Percentiles rank a stretch among this genome's conserved stretches.
Evolutionary conservation across 2,797 vertebrate genomes (phyloP).

Genomic region (Miichthys miiuy): DNA sequence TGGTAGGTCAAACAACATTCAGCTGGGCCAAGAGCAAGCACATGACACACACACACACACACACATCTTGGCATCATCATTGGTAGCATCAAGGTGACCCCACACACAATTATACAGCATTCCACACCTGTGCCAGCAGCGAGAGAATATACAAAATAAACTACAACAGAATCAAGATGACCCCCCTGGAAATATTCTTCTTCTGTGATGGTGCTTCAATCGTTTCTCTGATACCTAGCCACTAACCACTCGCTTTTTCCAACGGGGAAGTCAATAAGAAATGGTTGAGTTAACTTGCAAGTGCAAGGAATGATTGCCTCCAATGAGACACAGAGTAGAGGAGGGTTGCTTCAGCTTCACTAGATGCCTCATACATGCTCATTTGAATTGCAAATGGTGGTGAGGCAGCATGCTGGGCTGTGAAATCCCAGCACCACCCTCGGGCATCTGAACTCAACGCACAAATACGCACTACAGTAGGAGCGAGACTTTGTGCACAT

Average conservation of each 20-base stretch:
- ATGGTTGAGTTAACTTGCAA: slow-evolving; percentile 50
- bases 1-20: slow-evolving; percentile 56
- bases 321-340: slow-evolving; percentile 55
- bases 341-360: slow-evolving; percentile 39
- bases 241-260: slow-evolving; percentile 4
- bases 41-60: slow-evolving; percentile 18
- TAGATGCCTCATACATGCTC: slow-evolving; percentile 61
- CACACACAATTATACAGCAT: slow-evolving; percentile 13
- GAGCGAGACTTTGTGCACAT: slow-evolving; percentile 22
- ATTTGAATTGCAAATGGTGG: slow-evolving; percentile 82
- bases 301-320: slow-evolving; percentile 47
- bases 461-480: slow-evolving; percentile 54
- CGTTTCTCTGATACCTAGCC: background rate
- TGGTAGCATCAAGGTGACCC: slow-evolving; percentile 54
- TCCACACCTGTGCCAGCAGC: background rate
- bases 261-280: slow-evolving; percentile 33
- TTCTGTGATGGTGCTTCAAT: background rate
- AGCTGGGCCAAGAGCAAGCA: slow-evolving; percentile 49
- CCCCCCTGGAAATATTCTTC: slow-evolving; percentile 21
- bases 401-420: slow-evolving; percentile 65
- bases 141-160: slow-evolving; percentile 22
- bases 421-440: slow-evolving; percentile 67
- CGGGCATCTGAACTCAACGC: slow-evolving; percentile 44
- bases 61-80: slow-evolving; percentile 14
- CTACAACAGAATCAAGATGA: slow-evolving; percentile 3